Conservation (phyloP, 2,113 vertebrate species). For the Ammodramus savannarum region DNA sequence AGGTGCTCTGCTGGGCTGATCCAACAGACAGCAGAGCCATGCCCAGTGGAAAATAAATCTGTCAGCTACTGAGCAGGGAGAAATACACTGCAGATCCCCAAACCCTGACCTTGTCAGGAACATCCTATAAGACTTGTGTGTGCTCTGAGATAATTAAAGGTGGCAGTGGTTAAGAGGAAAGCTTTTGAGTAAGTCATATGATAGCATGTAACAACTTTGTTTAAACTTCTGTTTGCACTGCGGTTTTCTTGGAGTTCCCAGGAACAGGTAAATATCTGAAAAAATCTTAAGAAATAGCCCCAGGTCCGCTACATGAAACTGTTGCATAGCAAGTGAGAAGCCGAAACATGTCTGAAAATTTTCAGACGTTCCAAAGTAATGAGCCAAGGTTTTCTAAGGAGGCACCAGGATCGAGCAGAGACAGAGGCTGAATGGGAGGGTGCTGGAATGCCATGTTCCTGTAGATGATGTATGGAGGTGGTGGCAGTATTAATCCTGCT, state of each 20-base stretch:
- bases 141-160: neutral
- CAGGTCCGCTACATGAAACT: neutral
- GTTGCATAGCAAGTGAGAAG: neutral
- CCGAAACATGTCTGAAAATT: neutral
- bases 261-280: neutral
- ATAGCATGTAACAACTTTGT: neutral
- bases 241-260: neutral
- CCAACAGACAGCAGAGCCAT: neutral
- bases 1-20: neutral
- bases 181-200: neutral
- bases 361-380: neutral
- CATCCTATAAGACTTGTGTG: neutral
- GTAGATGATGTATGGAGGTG: rapidly evolving
- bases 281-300: neutral
- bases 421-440: neutral
- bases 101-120: neutral
- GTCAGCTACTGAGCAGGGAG: neutral
- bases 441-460: rapidly evolving
- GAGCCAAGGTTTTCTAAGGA: neutral
- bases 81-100: neutral
- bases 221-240: neutral
- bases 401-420: neutral
- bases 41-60: neutral
- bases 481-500: neutral
- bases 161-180: neutral